Conservation (phyloP, 2,797 vertebrate species). For the Arrhamphus sclerolepis region DNA sequence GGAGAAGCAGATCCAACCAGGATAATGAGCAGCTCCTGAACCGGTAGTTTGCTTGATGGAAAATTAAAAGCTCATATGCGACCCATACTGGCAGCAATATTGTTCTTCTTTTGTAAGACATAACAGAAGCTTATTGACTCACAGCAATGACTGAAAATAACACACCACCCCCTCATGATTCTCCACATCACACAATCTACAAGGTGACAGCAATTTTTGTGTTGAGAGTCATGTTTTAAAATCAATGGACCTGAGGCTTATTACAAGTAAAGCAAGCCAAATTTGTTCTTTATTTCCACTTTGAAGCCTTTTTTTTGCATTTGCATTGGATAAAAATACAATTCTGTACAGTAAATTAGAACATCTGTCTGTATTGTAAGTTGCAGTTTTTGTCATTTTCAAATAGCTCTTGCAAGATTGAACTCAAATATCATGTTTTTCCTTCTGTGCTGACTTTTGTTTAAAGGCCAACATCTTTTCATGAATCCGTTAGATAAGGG, state of each 20-base stretch:
- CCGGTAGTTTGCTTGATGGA: not conserved
- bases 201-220: conserved; percentile 26
- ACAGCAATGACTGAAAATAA: conserved; percentile 37
- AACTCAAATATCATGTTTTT: not conserved
- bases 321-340: not conserved
- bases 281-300: conserved; percentile 5
- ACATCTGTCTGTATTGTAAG: too few relatives aligned
- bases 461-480: not conserved
- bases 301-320: not conserved
- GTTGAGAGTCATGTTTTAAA: conserved; percentile 24
- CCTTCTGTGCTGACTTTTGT: not conserved
- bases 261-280: conserved; percentile 14
- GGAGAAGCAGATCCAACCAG: not conserved
- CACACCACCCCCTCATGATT: conserved; percentile 33
- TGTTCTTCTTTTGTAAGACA: conserved; percentile 14
- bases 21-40: not conserved
- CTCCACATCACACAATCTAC: conserved; percentile 33
- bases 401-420: too few relatives aligned
- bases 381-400: not conserved
- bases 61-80: conserved; percentile 6
- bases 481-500: not conserved
- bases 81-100: not conserved
- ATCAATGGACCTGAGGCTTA: conserved; percentile 40
- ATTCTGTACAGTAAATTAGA: not conserved
- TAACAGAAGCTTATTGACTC: conserved; percentile 12